Percentiles rank a stretch among this genome's conserved stretches.
Evolutionary conservation across 2,797 vertebrate genomes (phyloP).

Genomic region (Cetoscarus ocellatus): DNA sequence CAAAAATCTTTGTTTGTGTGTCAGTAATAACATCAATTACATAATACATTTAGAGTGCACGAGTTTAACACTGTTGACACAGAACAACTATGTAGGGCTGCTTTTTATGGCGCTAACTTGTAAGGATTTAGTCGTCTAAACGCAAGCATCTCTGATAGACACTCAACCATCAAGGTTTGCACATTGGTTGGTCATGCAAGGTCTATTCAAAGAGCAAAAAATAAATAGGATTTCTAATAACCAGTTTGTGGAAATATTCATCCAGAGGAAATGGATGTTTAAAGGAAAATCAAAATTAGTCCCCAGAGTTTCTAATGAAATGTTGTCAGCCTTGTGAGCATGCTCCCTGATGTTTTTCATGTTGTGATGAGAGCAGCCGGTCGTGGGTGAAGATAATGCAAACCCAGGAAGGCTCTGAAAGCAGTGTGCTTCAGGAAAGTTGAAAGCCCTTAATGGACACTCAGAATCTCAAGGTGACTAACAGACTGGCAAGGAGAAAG

Average conservation of each 20-base stretch:
- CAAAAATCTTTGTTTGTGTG: too few relatives aligned
- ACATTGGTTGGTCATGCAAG: too few relatives aligned
- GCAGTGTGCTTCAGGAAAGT: conserved; percentile 47
- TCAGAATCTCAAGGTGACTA: conserved; percentile 68
- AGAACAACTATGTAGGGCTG: too few relatives aligned
- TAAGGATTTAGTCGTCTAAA: too few relatives aligned
- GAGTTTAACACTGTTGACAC: too few relatives aligned
- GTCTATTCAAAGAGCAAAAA: not conserved
- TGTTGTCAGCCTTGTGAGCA: conserved; percentile 1
- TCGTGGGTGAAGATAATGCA: conserved; percentile 57
- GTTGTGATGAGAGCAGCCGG: conserved; percentile 21
- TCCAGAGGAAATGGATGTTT: conserved; percentile 10
- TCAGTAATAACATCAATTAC: too few relatives aligned
- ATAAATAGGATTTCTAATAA: not conserved
- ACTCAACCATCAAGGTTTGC: too few relatives aligned
- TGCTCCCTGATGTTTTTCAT: conserved; percentile 19
- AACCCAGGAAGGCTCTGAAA: conserved; percentile 54
- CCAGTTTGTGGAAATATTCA: not conserved
- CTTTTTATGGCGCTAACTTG: too few relatives aligned
- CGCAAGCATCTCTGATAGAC: too few relatives aligned
- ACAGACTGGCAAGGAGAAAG: conserved; percentile 58
- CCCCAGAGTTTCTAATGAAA: conserved; percentile 7
- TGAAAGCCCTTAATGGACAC: conserved; percentile 75
- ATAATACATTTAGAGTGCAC: too few relatives aligned
- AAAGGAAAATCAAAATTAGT: conserved; percentile 11